Percentiles rank a stretch among this genome's conserved stretches.
Evolutionary conservation across 2,888 invertebrate species (phyloP).

Genomic region (Andrena flavipes): DNA sequence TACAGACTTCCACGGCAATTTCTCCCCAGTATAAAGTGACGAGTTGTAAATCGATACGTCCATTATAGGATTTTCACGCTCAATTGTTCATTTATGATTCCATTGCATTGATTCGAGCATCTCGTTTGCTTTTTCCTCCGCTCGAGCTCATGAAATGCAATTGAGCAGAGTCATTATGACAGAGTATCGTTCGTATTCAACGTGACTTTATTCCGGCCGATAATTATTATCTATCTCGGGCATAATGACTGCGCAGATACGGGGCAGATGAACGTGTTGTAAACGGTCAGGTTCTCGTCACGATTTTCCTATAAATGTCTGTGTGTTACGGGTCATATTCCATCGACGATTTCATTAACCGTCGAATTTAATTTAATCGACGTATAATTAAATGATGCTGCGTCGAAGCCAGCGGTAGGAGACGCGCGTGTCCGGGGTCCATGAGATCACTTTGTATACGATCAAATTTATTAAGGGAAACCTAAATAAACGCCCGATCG

Average conservation of each 20-base stretch:
- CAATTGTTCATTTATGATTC: slow-evolving; percentile 42
- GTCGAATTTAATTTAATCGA: slow-evolving; percentile 8
- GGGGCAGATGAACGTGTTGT: not conserved
- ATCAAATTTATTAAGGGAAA: slow-evolving; percentile 58
- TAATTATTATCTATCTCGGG: slow-evolving; percentile 9
- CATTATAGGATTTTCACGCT: slow-evolving; percentile 23
- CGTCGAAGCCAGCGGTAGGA: not conserved
- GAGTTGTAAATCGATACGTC: slow-evolving; percentile 5
- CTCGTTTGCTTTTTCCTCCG: not conserved
- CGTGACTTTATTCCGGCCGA: not conserved
- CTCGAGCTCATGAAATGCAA: slow-evolving; percentile 6
- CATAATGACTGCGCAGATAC: not conserved
- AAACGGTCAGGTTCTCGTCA: not conserved
- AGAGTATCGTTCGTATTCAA: slow-evolving; percentile 1
- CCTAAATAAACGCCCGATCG: slow-evolving; percentile 62
- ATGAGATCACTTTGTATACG: slow-evolving; percentile 48
- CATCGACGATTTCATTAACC: not conserved
- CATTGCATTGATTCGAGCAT: not conserved
- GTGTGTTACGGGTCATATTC: not conserved
- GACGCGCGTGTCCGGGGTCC: slow-evolving; percentile 7
- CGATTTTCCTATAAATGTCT: not conserved
- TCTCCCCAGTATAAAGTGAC: too few species aligned
- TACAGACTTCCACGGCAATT: not conserved
- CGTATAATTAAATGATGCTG: not conserved
- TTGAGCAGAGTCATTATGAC: slow-evolving; percentile 13